A percentile compares a stretch with the other conserved stretches of the same genome.
phyloP scores from a whole-genome alignment of 2,797 vertebrate genomes.

The Amniataba percoides region DNA sequence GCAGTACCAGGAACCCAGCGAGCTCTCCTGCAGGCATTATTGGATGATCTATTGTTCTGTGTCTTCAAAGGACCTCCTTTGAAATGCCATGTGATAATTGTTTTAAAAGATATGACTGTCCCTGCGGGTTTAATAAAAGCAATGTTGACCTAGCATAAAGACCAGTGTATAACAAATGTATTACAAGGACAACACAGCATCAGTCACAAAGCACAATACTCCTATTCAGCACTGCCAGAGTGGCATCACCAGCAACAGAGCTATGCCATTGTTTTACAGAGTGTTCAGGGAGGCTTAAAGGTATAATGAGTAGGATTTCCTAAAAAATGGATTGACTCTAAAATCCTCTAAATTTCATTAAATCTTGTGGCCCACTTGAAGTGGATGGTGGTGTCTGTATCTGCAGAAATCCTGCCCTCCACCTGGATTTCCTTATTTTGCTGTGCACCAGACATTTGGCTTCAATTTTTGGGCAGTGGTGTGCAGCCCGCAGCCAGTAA shows the following conservation, averaged over 20 bases:
- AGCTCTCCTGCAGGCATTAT: slow-evolving; percentile 71
- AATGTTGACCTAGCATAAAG: slow-evolving; percentile 4
- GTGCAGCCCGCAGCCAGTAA: no score
- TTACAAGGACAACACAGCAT: slow-evolving; percentile 5
- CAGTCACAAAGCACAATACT: slow-evolving; percentile 7
- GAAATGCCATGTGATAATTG: slow-evolving; percentile 31
- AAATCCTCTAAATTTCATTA: no score
- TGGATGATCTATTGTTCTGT: slow-evolving; percentile 44
- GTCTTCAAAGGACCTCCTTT: slow-evolving; percentile 4
- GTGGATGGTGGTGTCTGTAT: no score
- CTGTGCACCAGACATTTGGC: no score
- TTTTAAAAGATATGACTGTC: slow-evolving; percentile 33
- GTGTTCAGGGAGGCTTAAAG: no score
- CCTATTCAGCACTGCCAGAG: neutral
- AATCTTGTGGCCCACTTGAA: no score
- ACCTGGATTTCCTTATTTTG: no score
- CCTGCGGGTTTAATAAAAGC: neutral
- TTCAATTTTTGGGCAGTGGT: no score
- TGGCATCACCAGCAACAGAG: neutral
- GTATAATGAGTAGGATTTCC: no score
- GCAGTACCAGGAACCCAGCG: slow-evolving; percentile 75
- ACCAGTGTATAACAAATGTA: slow-evolving; percentile 18
- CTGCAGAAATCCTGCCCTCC: no score
- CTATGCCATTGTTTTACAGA: neutral
- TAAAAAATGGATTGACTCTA: no score